Evolutionary conservation across 2,797 vertebrate genomes (phyloP), one percentile per base, ranked within the genome.

Genomic region (Fratercula arctica): DNA sequence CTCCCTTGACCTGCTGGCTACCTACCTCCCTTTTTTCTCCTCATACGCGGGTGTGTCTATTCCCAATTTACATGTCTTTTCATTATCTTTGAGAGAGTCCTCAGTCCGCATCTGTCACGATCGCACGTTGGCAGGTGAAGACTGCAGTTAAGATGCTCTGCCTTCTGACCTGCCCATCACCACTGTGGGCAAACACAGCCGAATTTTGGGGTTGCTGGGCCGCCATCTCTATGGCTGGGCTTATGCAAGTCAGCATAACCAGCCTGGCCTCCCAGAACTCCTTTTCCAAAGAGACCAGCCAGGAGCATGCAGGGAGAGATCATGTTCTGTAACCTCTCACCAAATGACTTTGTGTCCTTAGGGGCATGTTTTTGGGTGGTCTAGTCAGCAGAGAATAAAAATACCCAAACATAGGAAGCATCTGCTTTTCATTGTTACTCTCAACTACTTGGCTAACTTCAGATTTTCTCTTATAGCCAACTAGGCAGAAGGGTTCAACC

Each of bases 221-320:
- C 4, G 1, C 23, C 16, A 9, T 33, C 28, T 66, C 6, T 0
- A 1, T 31, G 26, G 24, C 18, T n/a, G 35, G 63, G 25, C 19
- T 23, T 28, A 24, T 23, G 61, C 33, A 43, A 33, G 26, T 76
- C 39, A 54, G 56, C 37, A 61, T 33, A 91, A 87, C 28, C 45
- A 64, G 5, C 12, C 33, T 33, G 9, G 5, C 29, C 56, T 88
- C n/a, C 15, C 35, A 67, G 26, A 67, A 23, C 19, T 74, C 10
- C 16, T 48, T 46, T 70, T 66, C 16, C 24, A 51, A 39, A 59
- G 24, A 31, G 5, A 21, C 14, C 29, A 61, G 18, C 7, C 35
- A 46, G 33, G 35, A 56, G 28, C 9, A 29, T 1, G 0, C 45
- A 66, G 20, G 31, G 21, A 25, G 26, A n/a, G 29, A 67, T 28